These are phyloP conservation scores for Chromis chromis DNA, from an alignment of 2,797 vertebrate species.

Conservation along the genomic window DNA sequence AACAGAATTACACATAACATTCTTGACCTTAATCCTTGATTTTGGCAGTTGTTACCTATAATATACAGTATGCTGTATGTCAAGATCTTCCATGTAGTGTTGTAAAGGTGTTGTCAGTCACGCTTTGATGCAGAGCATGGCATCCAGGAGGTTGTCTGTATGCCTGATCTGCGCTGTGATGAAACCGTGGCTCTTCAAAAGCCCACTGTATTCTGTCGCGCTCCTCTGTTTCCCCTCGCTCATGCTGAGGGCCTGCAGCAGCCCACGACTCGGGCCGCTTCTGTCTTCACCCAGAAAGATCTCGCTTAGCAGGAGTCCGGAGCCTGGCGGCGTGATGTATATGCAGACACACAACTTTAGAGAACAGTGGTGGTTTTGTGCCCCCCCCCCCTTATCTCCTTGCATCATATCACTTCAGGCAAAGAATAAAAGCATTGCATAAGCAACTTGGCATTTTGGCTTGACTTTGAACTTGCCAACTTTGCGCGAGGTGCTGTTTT, in stretches of 20 bases:
- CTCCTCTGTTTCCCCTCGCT: slow-evolving; percentile 85
- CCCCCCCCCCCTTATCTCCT: neutral
- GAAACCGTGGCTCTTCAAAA: slow-evolving; percentile 87
- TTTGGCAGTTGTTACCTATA: neutral
- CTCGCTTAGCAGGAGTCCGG: slow-evolving; percentile 87
- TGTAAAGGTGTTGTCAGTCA: slow-evolving; percentile 44
- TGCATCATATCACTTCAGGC: neutral
- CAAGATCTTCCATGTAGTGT: neutral
- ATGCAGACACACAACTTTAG: slow-evolving; percentile 26
- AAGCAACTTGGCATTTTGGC: neutral
- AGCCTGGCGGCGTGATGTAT: slow-evolving; percentile 75
- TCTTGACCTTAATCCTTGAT: neutral
- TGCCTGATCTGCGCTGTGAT: slow-evolving; percentile 68
- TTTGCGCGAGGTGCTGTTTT: neutral
- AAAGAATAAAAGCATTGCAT: slow-evolving; percentile 2
- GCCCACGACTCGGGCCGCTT: slow-evolving; percentile 75
- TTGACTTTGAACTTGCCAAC: neutral
- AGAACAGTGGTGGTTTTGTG: slow-evolving; percentile 1
- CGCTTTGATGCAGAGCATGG: slow-evolving; percentile 83
- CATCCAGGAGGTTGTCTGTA: slow-evolving; percentile 85
- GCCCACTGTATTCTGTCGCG: slow-evolving; percentile 77
- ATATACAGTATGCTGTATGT: neutral
- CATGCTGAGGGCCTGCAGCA: slow-evolving; percentile 88
- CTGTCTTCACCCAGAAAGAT: slow-evolving; percentile 85
- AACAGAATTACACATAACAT: neutral